Evolutionary conservation across 2,888 invertebrate genomes (phyloP), one percentile per base, ranked within the genome.

Genomic region (Watsonalla cultraria): DNA sequence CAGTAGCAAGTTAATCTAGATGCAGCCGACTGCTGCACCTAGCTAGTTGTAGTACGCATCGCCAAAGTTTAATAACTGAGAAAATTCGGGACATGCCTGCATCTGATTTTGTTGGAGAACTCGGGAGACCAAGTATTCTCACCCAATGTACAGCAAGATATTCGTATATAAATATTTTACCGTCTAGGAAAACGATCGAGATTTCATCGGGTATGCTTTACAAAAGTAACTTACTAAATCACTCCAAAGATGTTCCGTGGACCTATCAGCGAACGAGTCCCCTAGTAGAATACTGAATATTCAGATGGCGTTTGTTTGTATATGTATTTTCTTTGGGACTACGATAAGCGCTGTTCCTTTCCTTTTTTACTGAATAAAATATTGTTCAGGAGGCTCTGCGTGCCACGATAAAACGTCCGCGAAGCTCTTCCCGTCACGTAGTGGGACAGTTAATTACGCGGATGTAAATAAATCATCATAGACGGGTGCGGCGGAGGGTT

Each of bases 391-490:
- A 80, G 79, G 81, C 79, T 80, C 80, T 78, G 75, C 75, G 75
- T 70, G 79, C 76, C 69, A 77, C 82, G 88, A 88, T 90, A 89
- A 89, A 88, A 80, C 75, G 81, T 83, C 79, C 77, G 76, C 80
- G 81, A 72, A 80, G 84, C 84, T 83, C 82, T 84, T 87, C 83
- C 87, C 86, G 88, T 90, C 89, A 89, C 89, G 88, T 87, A 86
- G 83, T 86, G 85, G 82, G 89, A 90, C 89, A 89, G 86, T 89
- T 90, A 89, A 90, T 90, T 90, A 90, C 87, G 84, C 84, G 86
- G 84, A 86, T 89, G 84, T 89, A 90, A 89, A 90, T 90, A 90
- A 90, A 90, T 90, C 90, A 90, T 90, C 88, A 86, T 82, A 86
- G 87, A 82, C 84, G 81, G 84, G 80, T 80, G 83, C 77, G 82